Evolutionary conservation across 2,888 invertebrate genomes (phyloP).

Genomic region (Panzeria rudis): DNA sequence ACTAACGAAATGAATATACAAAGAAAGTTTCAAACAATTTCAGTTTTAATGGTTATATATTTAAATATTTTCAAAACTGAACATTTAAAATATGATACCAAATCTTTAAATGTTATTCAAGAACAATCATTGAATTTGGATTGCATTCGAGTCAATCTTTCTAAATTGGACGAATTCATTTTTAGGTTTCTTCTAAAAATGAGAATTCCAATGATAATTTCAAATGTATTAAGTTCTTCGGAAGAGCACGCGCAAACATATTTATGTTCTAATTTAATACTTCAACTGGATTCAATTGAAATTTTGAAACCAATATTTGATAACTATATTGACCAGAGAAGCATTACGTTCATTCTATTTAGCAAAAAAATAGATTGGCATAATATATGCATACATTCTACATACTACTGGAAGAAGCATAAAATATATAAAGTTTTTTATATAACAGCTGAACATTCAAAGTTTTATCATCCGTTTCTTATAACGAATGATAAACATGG

Average conservation of each 20-base stretch:
- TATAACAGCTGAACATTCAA: slow-evolving; percentile 63
- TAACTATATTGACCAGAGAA: slow-evolving; percentile 52
- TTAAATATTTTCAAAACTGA: background rate
- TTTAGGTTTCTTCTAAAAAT: slow-evolving; percentile 16
- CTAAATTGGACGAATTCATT: slow-evolving; percentile 2
- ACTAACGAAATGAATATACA: background rate
- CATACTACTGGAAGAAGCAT: slow-evolving; percentile 74
- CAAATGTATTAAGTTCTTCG: background rate
- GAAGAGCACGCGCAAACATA: background rate
- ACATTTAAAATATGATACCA: background rate
- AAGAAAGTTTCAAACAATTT: background rate
- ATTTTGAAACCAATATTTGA: slow-evolving; percentile 31
- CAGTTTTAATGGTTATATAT: slow-evolving; percentile 3
- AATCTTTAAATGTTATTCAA: slow-evolving; percentile 13
- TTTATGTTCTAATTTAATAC: slow-evolving; percentile 71
- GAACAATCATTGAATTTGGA: slow-evolving; percentile 28
- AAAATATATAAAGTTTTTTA: slow-evolving; percentile 78
- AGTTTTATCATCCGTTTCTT: slow-evolving; percentile 79
- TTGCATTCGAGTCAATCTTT: slow-evolving; percentile 42
- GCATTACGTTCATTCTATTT: slow-evolving; percentile 70
- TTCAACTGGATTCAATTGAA: slow-evolving; percentile 47
- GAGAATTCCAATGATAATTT: slow-evolving; percentile 39
- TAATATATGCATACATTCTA: background rate
- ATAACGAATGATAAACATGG: slow-evolving; percentile 45
- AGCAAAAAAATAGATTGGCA: slow-evolving; percentile 30